These are phyloP conservation scores for Porites australiensis DNA, from an alignment of 64 coral and sea anemone genomes.

Conservation along the genomic window DNA sequence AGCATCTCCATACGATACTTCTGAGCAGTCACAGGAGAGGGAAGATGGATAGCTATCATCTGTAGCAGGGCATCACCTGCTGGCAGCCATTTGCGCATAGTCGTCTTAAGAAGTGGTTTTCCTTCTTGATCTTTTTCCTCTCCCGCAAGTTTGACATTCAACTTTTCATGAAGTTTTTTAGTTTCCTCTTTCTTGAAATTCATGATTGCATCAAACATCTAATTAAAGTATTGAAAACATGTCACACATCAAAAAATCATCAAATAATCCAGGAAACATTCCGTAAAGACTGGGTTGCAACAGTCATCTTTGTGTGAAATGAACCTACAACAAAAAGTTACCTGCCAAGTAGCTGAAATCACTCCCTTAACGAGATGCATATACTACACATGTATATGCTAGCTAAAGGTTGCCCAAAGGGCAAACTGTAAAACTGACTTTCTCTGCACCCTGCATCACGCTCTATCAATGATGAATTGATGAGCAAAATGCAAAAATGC, in stretches of 20 bases:
- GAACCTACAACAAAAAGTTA: too few relatives aligned
- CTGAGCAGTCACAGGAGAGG: conserved; percentile 94
- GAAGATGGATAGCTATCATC: conserved; percentile 99
- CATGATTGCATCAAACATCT: conserved; percentile 99
- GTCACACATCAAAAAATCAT: background rate
- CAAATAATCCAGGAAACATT: too few relatives aligned
- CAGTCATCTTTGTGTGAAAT: too few relatives aligned
- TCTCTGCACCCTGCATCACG: too few relatives aligned
- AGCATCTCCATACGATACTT: conserved; percentile 97
- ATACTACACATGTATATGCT: too few relatives aligned
- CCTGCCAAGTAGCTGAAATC: too few relatives aligned
- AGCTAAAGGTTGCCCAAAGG: too few relatives aligned
- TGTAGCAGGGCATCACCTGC: conserved; percentile 97
- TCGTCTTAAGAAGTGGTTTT: conserved; percentile 86
- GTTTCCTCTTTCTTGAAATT: conserved; percentile 87
- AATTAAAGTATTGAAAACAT: background rate
- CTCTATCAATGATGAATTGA: too few relatives aligned
- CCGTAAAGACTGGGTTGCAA: too few relatives aligned
- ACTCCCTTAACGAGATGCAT: too few relatives aligned
- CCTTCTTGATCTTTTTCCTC: conserved; percentile 92
- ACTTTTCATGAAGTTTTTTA: conserved; percentile 74
- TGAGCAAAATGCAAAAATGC: too few relatives aligned
- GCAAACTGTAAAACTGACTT: too few relatives aligned
- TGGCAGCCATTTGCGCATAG: conserved; percentile 92
- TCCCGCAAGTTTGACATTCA: conserved; percentile 69